Evolutionary conservation across 2,113 vertebrate genomes (phyloP), one percentile per base, ranked within the genome.

Genomic region (Pandion haliaetus): DNA sequence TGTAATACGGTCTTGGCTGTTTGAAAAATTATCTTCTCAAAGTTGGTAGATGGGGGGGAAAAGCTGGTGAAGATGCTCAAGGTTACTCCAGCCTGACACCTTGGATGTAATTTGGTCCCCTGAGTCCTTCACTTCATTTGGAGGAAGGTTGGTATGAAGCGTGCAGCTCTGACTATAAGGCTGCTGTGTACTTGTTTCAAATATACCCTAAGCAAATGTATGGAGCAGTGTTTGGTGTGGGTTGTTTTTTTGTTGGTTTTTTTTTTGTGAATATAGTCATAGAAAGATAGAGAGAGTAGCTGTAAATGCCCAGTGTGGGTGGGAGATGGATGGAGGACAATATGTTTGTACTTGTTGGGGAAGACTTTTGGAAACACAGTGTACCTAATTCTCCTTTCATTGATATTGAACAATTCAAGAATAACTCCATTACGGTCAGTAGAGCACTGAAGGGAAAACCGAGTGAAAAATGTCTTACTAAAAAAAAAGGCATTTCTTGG

Each of bases 211-310:
- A 82, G 25, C 2, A 40, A 67, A 57, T 6, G 17, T 18, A 14
- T 12, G 29, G 14, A 61, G 83, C 18, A 42, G 21, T 10, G 42
- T 42, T 42, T 42, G 10, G 42, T 42, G 42, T 10, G 42, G 42
- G 42, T 11, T 42, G 10, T 42, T 42, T 42, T 42, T 42, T 42
- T 42, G 42, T 42, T 42, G 42, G 42, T 42, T 42, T 42, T 42
- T n/a, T n/a, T n/a, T n/a, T n/a, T 1, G 0, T 59, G 21, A 40
- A 26, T 23, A 1, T 32, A 28, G 10, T 63, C 20, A 32, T 70
- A 9, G 58, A 32, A 71, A 63, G 13, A 32, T 67, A 63, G 13
- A 71, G 9, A 25, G 5, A 65, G 26, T 19, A 40, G 4, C 20
- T 71, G 26, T 34, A 23, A 88, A 52, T 14, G 44, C 9, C 47